phyloP scores from a whole-genome alignment of 2,113 vertebrate species.

The Odobenus rosmarus region DNA sequence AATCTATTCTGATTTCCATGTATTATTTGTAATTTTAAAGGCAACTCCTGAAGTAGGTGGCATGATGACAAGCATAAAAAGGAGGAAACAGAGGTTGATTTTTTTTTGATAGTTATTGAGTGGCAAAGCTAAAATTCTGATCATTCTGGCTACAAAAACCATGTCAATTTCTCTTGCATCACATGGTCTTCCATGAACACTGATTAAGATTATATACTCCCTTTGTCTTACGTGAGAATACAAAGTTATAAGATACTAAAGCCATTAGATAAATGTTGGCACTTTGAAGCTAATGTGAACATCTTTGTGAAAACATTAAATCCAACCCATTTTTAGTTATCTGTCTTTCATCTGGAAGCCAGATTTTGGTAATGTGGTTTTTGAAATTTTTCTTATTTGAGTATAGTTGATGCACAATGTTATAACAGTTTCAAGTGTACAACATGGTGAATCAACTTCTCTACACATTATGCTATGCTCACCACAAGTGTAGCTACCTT shows the following conservation, averaged over 20 bases:
- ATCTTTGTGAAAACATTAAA: not conserved
- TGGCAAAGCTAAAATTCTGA: not conserved
- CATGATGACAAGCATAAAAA: not conserved
- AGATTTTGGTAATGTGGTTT: not conserved
- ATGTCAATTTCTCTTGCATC: not conserved
- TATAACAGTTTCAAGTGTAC: not conserved
- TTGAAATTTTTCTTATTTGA: not conserved
- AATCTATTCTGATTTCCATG: not conserved
- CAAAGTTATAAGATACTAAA: not conserved
- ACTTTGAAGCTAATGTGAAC: not conserved
- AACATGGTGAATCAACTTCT: not conserved
- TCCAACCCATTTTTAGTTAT: not conserved
- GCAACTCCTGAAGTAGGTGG: not conserved
- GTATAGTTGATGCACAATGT: not conserved
- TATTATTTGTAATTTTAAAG: constrained; percentile 20
- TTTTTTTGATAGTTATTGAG: not conserved
- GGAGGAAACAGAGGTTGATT: not conserved
- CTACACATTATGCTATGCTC: not conserved
- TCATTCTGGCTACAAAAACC: not conserved
- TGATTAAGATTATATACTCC: not conserved
- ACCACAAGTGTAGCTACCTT: not conserved
- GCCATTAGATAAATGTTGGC: not conserved
- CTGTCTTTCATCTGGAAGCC: not conserved
- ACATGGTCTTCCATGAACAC: not conserved
- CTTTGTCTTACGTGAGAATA: not conserved